phyloP scores from a whole-genome alignment of 2,113 vertebrate species.

The Menura novaehollandiae region DNA sequence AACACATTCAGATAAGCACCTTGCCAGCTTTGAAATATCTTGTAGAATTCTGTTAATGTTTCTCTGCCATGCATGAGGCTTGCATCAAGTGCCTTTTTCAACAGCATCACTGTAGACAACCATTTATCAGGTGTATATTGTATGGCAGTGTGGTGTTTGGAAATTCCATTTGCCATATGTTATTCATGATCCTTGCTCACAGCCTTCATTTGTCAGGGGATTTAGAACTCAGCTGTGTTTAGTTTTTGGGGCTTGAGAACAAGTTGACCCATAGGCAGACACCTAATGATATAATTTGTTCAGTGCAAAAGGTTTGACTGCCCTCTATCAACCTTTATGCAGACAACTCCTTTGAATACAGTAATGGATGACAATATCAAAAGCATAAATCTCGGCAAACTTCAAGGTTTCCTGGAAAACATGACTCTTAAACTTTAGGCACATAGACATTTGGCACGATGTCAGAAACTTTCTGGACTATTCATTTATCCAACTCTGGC shows the following conservation, averaged over 20 bases:
- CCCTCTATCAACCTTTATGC: slow-evolving; percentile 74
- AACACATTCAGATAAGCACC: neutral
- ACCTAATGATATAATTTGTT: slow-evolving; percentile 80
- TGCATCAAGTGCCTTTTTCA: slow-evolving; percentile 64
- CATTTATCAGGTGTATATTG: slow-evolving; percentile 82
- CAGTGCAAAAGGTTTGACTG: slow-evolving; percentile 76
- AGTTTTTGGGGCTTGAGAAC: slow-evolving; percentile 80
- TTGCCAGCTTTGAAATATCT: slow-evolving; percentile 31
- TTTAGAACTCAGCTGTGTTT: slow-evolving; percentile 84
- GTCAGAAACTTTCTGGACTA: slow-evolving; percentile 74
- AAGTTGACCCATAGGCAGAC: slow-evolving; percentile 79
- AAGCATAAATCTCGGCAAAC: slow-evolving; percentile 71
- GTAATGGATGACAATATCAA: slow-evolving; percentile 73
- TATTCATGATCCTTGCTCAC: slow-evolving; percentile 77
- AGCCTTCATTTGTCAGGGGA: slow-evolving; percentile 82
- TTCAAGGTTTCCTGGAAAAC: slow-evolving; percentile 75
- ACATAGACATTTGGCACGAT: slow-evolving; percentile 73
- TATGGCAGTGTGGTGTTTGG: slow-evolving; percentile 70
- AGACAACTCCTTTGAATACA: slow-evolving; percentile 76
- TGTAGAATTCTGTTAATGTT: slow-evolving; percentile 20
- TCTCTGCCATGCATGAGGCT: slow-evolving; percentile 49
- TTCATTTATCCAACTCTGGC: slow-evolving; percentile 75
- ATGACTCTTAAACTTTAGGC: slow-evolving; percentile 65
- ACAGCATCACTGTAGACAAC: slow-evolving; percentile 63
- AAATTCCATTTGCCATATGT: slow-evolving; percentile 82